phyloP scores from a whole-genome alignment of 2,797 vertebrate species.

The Gila robusta region DNA sequence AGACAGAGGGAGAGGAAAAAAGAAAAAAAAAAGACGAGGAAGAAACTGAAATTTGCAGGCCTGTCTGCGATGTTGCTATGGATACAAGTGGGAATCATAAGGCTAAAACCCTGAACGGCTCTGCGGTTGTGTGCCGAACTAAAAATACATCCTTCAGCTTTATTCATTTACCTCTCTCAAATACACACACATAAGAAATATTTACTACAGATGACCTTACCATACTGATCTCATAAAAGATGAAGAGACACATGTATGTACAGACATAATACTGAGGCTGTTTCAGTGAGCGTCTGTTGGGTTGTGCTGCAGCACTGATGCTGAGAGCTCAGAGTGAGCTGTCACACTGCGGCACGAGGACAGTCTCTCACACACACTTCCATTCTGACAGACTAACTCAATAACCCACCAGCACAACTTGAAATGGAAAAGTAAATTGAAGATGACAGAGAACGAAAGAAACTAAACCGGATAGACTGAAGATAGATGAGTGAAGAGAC shows the following conservation, averaged over 20 bases:
- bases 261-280: neutral
- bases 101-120: slow-evolving; percentile 20
- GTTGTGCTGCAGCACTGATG: slow-evolving; percentile 22
- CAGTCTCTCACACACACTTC: slow-evolving; percentile 18
- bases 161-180: slow-evolving; percentile 5
- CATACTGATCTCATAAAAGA: neutral
- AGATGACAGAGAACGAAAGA: slow-evolving; percentile 21
- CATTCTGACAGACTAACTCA: slow-evolving; percentile 27
- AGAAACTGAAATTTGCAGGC: slow-evolving; percentile 36
- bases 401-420: slow-evolving; percentile 36
- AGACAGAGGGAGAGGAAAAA: slow-evolving; percentile 16
- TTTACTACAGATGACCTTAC: neutral
- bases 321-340: slow-evolving; percentile 40
- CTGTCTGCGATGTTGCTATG: slow-evolving; percentile 61
- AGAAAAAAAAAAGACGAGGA: slow-evolving; percentile 13
- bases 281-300: neutral
- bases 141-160: slow-evolving; percentile 28
- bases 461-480: slow-evolving; percentile 26
- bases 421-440: slow-evolving; percentile 33
- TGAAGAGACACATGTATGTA: neutral
- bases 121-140: slow-evolving; percentile 2
- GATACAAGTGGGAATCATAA: slow-evolving; percentile 49
- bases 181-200: neutral
- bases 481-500: slow-evolving; percentile 14
- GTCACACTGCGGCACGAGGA: slow-evolving; percentile 26